Base-by-base conservation (phyloP, 2,113 vertebrate genomes). In the Edolisoma coerulescens region DNA sequence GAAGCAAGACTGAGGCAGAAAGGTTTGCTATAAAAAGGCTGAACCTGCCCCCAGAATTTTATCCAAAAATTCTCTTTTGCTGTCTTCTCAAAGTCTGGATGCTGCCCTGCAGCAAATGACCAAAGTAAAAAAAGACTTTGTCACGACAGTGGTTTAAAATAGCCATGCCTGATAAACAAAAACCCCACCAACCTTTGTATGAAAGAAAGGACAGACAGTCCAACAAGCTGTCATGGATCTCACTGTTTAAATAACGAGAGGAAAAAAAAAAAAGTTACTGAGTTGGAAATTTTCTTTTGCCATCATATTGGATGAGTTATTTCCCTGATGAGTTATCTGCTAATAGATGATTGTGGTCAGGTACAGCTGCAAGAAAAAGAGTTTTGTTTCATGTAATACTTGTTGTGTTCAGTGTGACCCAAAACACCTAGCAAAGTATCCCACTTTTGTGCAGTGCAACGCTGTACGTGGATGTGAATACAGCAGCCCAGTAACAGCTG, bases 251-350 rank as follows among this genome's bases (percentile, higher is more conserved):
- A 61, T 9, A 73, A 50, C 2, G 2, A 69, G 16, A 50, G 56
- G 33, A 35, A 30, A 35, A 7, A n/a, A n/a, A n/a, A n/a, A 14
- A 41, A 74, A 23, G 4, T 9, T 60, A 9, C 6, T 4, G 17
- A 68, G 2, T 12, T 26, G 4, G 1, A 18, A n/a, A 4, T 6
- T 32, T 13, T 32, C 41, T 64, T 57, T 35, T 35, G 1, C 30
- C 27, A 3, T 53, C 0, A 0, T 24, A 35, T 4, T 54, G 6
- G 30, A 23, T 2, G 7, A 42, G 10, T 3, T 13, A 1, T 79
- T 73, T 73, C 26, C 5, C 23, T 60, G 42, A 37, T n/a, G n/a
- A n/a, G n/a, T n/a, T n/a, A n/a, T n/a, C n/a, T n/a, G n/a, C n/a
- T n/a, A n/a, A n/a, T n/a, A n/a, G n/a, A n/a, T n/a, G n/a, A n/a